phyloP scores from a whole-genome alignment of 2,113 vertebrate genomes.

The Merops nubicus region DNA sequence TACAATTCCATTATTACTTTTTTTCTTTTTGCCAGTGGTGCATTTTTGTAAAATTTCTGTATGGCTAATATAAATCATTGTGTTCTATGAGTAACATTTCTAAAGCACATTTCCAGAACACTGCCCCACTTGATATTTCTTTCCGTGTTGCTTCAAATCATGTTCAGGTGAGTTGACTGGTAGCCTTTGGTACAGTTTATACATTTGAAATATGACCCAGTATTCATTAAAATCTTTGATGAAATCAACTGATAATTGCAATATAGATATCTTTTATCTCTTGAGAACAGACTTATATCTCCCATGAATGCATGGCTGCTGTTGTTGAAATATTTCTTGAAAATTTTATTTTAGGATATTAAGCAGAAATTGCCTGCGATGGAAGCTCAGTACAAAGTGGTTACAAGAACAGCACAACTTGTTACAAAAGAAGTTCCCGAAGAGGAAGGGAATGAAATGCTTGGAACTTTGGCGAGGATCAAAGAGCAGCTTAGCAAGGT shows the following conservation, averaged over 20 bases:
- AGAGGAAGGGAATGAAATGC: conserved; percentile 84
- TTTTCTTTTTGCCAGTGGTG: background rate
- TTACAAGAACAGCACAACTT: conserved; percentile 85
- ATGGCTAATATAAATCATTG: background rate
- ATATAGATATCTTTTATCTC: background rate
- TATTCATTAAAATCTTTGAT: background rate
- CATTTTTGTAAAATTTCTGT: background rate
- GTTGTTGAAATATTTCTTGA: background rate
- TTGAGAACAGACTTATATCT: background rate
- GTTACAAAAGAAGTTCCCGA: conserved; percentile 85
- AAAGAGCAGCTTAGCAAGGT: conserved; percentile 92
- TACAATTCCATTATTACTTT: background rate
- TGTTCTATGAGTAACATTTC: background rate
- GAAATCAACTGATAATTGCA: background rate
- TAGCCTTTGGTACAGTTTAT: background rate
- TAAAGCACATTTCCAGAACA: background rate
- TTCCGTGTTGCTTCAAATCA: background rate
- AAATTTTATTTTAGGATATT: conserved; percentile 78
- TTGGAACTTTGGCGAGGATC: conserved; percentile 80
- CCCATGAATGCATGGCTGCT: background rate
- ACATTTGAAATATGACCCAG: background rate
- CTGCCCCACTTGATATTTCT: background rate
- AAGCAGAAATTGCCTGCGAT: conserved; percentile 88
- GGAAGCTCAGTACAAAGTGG: conserved; percentile 89
- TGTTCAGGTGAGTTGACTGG: background rate